Percentiles rank a stretch among this genome's conserved stretches.
phyloP scores from a whole-genome alignment of 1,140 invertebrate species.

The Ericerus pela region DNA sequence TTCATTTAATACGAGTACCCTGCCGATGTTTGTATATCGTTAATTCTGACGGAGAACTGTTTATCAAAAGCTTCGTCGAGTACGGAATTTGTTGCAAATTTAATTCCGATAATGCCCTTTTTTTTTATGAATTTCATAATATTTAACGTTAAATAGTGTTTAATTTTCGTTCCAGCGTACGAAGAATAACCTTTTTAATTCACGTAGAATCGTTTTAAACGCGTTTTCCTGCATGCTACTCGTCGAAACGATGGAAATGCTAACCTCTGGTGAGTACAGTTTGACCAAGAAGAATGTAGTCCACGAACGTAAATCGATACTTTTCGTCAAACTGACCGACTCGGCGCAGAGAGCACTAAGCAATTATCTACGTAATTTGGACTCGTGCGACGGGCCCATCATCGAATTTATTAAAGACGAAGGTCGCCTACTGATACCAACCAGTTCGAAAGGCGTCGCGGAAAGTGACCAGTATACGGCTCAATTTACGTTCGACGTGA shows the following conservation, averaged over 20 bases:
- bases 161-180: too few relatives aligned
- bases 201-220: too few relatives aligned
- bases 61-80: too few relatives aligned
- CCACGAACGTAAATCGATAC: slow-evolving; percentile 14
- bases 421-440: background rate
- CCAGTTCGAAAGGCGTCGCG: background rate
- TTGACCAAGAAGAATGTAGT: slow-evolving; percentile 14
- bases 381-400: background rate
- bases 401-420: background rate
- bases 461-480: background rate
- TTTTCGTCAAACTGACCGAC: slow-evolving; percentile 18
- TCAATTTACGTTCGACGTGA: slow-evolving; percentile 5
- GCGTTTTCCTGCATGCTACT: too few relatives aligned
- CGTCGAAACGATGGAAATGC: slow-evolving; percentile 16
- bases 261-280: slow-evolving; percentile 7
- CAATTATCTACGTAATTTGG: slow-evolving; percentile 2
- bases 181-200: too few relatives aligned
- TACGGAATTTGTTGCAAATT: too few relatives aligned
- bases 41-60: too few relatives aligned
- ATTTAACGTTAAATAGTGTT: too few relatives aligned
- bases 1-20: too few relatives aligned
- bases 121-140: too few relatives aligned
- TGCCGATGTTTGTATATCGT: too few relatives aligned
- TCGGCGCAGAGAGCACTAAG: slow-evolving; percentile 15
- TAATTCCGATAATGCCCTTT: too few relatives aligned